These are phyloP conservation scores for Dexiosoma caninum DNA, from an alignment of 2,888 invertebrate species.

Conservation along the genomic window DNA sequence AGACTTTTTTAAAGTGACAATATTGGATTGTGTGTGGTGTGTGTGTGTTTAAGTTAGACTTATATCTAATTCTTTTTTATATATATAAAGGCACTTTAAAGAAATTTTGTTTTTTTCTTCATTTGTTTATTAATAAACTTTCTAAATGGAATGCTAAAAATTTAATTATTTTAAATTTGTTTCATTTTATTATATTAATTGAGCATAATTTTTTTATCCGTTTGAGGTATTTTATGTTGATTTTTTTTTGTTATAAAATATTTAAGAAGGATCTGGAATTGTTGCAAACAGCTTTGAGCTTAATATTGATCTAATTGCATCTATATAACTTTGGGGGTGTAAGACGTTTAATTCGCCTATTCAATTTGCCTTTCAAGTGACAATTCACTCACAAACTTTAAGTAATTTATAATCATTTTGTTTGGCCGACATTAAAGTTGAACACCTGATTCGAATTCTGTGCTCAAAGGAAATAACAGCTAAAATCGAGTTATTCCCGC, in stretches of 20 bases:
- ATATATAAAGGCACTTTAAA: slow-evolving; percentile 60
- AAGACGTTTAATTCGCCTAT: no score
- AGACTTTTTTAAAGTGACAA: slow-evolving; percentile 41
- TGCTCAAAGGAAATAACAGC: no score
- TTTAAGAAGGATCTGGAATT: background rate
- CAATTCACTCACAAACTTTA: no score
- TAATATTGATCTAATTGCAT: no score
- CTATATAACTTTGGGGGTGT: no score
- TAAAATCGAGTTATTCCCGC: no score
- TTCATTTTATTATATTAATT: slow-evolving; percentile 24
- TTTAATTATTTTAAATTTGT: slow-evolving; percentile 11
- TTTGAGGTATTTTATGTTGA: slow-evolving; percentile 60
- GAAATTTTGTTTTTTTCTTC: slow-evolving; percentile 42
- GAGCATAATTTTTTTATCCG: slow-evolving; percentile 44
- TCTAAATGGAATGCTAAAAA: slow-evolving; percentile 50
- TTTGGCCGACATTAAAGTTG: no score
- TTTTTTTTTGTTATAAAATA: slow-evolving; percentile 32
- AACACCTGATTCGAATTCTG: no score
- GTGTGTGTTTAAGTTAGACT: slow-evolving; percentile 23
- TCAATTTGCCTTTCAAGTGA: no score
- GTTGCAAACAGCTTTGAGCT: no score
- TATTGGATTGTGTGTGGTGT: background rate
- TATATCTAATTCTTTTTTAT: slow-evolving; percentile 29
- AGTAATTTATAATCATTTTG: no score
- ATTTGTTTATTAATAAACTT: slow-evolving; percentile 1